A percentile compares a stretch with the other conserved stretches of the same genome.
phyloP scores from a whole-genome alignment of 1,140 invertebrate genomes.

The Drosophila sulfurigaster region DNA sequence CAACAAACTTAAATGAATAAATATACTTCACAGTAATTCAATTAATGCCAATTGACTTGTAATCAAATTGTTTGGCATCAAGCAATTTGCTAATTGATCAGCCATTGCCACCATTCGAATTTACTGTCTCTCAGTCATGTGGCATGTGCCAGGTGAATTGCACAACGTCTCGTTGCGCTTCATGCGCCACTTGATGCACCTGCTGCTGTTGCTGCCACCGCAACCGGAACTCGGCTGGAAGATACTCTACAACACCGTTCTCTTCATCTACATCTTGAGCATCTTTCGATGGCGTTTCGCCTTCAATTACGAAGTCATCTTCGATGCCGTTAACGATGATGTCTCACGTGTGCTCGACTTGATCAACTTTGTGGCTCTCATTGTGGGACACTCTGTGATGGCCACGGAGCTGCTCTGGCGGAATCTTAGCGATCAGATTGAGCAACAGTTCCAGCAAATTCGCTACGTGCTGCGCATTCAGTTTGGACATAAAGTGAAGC shows the following conservation, averaged over 20 bases:
- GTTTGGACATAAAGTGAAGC: conserved; percentile 19
- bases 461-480: neutral
- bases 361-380: conserved; percentile 18
- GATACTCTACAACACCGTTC: conserved; percentile 8
- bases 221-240: neutral
- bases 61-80: neutral
- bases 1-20: neutral
- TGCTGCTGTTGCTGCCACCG: conserved; percentile 21
- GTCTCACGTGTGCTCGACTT: conserved; percentile 28
- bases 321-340: conserved; percentile 23
- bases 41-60: neutral
- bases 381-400: conserved; percentile 22
- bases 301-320: conserved; percentile 38
- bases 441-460: conserved; percentile 24
- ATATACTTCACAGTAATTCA: too few species aligned
- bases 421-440: conserved; percentile 14
- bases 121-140: conserved; percentile 31
- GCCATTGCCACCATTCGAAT: neutral
- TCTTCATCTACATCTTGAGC: neutral
- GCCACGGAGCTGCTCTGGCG: conserved; percentile 26
- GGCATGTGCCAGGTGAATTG: conserved; percentile 14
- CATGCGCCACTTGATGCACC: conserved; percentile 23
- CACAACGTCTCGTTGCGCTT: conserved; percentile 29
- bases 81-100: conserved; percentile 9
- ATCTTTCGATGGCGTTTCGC: conserved; percentile 28